Conservation (phyloP, 2,113 vertebrate species). For the Ovis canadensis region DNA sequence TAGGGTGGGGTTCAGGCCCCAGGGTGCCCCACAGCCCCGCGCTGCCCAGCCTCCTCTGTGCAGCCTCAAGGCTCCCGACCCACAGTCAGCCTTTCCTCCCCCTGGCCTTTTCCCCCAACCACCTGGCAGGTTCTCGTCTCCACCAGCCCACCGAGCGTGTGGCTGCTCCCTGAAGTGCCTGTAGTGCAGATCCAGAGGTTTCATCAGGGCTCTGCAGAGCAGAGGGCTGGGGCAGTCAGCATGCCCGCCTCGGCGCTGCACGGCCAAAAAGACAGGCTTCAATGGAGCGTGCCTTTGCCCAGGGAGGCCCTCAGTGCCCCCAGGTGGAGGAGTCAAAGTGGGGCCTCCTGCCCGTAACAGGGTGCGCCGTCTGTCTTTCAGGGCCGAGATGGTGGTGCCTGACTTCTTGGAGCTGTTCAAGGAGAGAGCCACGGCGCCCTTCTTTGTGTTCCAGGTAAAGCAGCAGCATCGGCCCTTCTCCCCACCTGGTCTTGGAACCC, state of each 20-base stretch:
- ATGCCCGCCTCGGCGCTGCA: rapidly evolving
- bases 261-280: rapidly evolving
- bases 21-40: not conserved
- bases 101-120: not conserved
- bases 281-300: not conserved
- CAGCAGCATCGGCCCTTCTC: not conserved
- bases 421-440: constrained; percentile 94
- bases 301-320: not conserved
- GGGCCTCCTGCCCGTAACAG: not conserved
- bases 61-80: not conserved
- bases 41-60: not conserved
- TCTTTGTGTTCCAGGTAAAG: constrained; percentile 96
- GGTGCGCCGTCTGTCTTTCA: constrained; percentile 29
- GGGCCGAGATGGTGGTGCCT: constrained; percentile 96
- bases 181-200: not conserved
- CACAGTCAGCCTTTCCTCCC: not conserved
- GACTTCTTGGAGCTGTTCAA: constrained; percentile 96
- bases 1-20: not conserved
- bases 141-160: rapidly evolving
- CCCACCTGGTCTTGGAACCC: not conserved
- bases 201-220: not conserved
- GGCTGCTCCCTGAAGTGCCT: not conserved
- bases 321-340: not conserved
- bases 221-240: too few relatives aligned
- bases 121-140: not conserved